These are phyloP conservation scores for Stenoptilia bipunctidactyla DNA, from an alignment of 2,888 invertebrate genomes.

Conservation along the genomic window DNA sequence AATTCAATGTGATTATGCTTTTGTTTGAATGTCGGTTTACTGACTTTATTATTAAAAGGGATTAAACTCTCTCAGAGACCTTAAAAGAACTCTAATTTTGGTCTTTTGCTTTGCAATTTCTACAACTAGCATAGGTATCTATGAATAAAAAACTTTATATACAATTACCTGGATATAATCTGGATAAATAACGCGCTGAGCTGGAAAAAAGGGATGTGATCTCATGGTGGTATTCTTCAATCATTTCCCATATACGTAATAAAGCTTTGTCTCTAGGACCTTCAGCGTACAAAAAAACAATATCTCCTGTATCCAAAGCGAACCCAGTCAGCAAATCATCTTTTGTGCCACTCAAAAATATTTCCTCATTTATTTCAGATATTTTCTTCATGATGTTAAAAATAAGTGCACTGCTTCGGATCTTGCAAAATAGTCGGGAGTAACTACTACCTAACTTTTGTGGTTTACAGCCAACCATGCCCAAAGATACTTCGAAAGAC, in stretches of 20 bases:
- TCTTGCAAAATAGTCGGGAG: conserved; percentile 39
- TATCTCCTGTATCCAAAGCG: conserved; percentile 39
- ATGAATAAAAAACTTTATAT: not conserved
- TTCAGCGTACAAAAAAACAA: conserved; percentile 40
- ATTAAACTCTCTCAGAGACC: no score
- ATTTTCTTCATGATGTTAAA: conserved; percentile 28
- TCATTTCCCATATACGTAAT: conserved; percentile 39
- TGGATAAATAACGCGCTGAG: conserved; percentile 30
- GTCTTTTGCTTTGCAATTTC: no score
- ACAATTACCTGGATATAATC: conserved; percentile 42
- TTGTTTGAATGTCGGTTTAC: no score
- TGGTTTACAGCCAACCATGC: conserved; percentile 44
- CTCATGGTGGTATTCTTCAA: conserved; percentile 32
- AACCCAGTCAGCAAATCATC: conserved; percentile 42
- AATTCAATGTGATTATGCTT: no score
- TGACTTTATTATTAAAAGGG: no score
- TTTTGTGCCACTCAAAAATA: conserved; percentile 15
- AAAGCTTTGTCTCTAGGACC: conserved; percentile 43
- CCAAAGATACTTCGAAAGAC: conserved; percentile 45
- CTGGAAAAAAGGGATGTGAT: conserved; percentile 39
- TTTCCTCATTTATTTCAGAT: conserved; percentile 31
- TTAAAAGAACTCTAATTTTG: no score
- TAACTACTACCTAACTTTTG: conserved; percentile 22
- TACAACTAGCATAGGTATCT: no score
- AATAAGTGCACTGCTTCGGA: conserved; percentile 23